Evolutionary conservation across 2,113 vertebrate genomes (phyloP).

Genomic region (Ailurus styani): DNA sequence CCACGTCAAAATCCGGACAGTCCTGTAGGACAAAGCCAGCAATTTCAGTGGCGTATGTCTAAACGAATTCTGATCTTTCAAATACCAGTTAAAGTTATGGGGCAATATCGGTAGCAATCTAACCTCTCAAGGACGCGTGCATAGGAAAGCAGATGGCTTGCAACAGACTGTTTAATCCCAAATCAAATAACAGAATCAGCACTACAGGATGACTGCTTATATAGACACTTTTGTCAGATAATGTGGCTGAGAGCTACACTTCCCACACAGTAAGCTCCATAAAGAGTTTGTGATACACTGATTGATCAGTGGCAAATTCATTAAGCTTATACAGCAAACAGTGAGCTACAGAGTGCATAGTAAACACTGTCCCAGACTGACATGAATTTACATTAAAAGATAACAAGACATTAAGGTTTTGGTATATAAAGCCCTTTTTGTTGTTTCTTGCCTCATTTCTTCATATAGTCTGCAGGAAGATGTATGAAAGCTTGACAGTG

Average conservation of each 20-base stretch:
- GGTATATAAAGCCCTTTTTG: neutral
- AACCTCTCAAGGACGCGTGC: slow-evolving; percentile 86
- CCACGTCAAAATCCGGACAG: slow-evolving; percentile 74
- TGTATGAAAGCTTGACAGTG: neutral
- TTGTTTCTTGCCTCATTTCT: neutral
- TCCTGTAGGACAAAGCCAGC: slow-evolving; percentile 79
- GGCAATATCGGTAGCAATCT: slow-evolving; percentile 82
- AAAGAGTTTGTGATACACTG: slow-evolving; percentile 34
- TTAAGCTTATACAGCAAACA: slow-evolving; percentile 53
- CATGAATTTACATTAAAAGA: slow-evolving; percentile 34
- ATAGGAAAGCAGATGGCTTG: slow-evolving; percentile 86
- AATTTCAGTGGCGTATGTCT: slow-evolving; percentile 84
- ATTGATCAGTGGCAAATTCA: slow-evolving; percentile 65
- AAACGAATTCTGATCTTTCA: slow-evolving; percentile 83
- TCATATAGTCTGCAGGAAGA: neutral
- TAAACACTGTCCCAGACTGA: neutral
- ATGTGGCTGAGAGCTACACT: slow-evolving; percentile 68
- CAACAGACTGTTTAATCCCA: slow-evolving; percentile 87
- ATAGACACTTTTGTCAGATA: slow-evolving; percentile 80
- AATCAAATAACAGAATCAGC: slow-evolving; percentile 88
- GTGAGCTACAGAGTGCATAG: neutral
- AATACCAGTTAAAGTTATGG: slow-evolving; percentile 79
- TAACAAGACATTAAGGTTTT: slow-evolving; percentile 20
- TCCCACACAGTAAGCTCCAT: slow-evolving; percentile 66
- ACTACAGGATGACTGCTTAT: slow-evolving; percentile 83